phyloP scores from a whole-genome alignment of 1,140 invertebrate species.

The Frieseomelitta varia region DNA sequence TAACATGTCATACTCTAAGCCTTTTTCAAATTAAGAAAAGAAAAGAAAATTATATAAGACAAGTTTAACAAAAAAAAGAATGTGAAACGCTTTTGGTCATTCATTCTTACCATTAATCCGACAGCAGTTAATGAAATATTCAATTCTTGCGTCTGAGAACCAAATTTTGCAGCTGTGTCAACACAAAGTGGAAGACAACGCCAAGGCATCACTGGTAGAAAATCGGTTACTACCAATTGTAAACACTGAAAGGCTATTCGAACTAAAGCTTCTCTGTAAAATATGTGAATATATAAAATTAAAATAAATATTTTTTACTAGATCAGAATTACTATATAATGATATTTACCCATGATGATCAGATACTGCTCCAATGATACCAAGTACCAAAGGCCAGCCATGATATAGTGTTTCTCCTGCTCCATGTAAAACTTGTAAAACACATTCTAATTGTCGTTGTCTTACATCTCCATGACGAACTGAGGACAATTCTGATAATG shows the following conservation, averaged over 20 bases:
- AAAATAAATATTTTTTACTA: slow-evolving; percentile 1
- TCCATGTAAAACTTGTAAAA: slow-evolving; percentile 95
- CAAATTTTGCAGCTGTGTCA: slow-evolving; percentile 97
- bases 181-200: slow-evolving; percentile 94
- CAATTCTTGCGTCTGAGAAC: slow-evolving; percentile 96
- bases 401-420: slow-evolving; percentile 95
- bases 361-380: slow-evolving; percentile 96
- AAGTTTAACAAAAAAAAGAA: neutral
- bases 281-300: neutral
- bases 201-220: slow-evolving; percentile 93
- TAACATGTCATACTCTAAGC: neutral
- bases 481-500: slow-evolving; percentile 93
- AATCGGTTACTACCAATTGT: slow-evolving; percentile 98
- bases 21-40: neutral
- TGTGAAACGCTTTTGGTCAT: neutral
- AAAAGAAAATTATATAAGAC: neutral
- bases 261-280: slow-evolving; percentile 92
- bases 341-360: slow-evolving; percentile 92
- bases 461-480: slow-evolving; percentile 96
- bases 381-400: slow-evolving; percentile 97
- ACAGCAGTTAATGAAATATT: slow-evolving; percentile 99
- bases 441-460: slow-evolving; percentile 97
- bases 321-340: neutral
- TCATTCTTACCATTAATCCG: slow-evolving; percentile 91
- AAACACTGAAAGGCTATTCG: slow-evolving; percentile 97